These are phyloP conservation scores for Baronia brevicornis DNA, from an alignment of 2,888 invertebrate genomes.

Conservation along the genomic window DNA sequence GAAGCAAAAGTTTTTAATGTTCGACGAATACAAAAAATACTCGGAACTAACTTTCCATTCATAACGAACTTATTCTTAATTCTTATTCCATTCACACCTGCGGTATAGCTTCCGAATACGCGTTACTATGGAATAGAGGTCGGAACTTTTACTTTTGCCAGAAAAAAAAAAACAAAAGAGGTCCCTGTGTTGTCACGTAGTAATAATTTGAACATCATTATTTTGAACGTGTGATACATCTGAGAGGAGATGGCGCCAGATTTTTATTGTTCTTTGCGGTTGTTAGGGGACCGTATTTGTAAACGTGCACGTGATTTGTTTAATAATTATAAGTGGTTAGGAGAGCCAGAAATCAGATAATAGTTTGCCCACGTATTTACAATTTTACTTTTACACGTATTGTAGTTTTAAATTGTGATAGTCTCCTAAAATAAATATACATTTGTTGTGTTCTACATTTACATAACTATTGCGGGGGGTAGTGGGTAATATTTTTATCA, in stretches of 20 bases:
- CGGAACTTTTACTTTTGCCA: conserved; percentile 57
- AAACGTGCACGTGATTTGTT: conserved; percentile 22
- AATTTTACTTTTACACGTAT: too few species aligned
- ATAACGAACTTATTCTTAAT: conserved; percentile 24
- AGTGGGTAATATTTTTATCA: too few species aligned
- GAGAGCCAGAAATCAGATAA: too few species aligned
- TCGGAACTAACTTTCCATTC: conserved; percentile 37
- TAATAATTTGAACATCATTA: conserved; percentile 66
- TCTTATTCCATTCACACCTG: conserved; percentile 45
- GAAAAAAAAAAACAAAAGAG: conserved; percentile 35
- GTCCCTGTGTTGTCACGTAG: conserved; percentile 51
- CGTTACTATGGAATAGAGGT: conserved; percentile 37
- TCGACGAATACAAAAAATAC: conserved; percentile 23
- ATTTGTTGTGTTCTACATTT: too few species aligned
- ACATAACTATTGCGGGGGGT: too few species aligned
- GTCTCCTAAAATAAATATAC: too few species aligned
- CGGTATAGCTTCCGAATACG: conserved; percentile 54
- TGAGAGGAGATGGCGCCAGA: conserved; percentile 62
- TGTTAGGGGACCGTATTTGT: conserved; percentile 24
- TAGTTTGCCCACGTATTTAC: too few species aligned
- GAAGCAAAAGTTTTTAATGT: neutral
- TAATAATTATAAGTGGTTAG: conserved; percentile 18
- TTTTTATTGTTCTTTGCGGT: conserved; percentile 52
- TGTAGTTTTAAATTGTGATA: too few species aligned
- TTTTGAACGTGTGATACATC: conserved; percentile 61